A percentile compares a stretch with the other conserved stretches of the same genome.
These are phyloP conservation scores for Drosophila malerkotliana DNA, from an alignment of 1,140 invertebrate species.

Conservation along the genomic window DNA sequence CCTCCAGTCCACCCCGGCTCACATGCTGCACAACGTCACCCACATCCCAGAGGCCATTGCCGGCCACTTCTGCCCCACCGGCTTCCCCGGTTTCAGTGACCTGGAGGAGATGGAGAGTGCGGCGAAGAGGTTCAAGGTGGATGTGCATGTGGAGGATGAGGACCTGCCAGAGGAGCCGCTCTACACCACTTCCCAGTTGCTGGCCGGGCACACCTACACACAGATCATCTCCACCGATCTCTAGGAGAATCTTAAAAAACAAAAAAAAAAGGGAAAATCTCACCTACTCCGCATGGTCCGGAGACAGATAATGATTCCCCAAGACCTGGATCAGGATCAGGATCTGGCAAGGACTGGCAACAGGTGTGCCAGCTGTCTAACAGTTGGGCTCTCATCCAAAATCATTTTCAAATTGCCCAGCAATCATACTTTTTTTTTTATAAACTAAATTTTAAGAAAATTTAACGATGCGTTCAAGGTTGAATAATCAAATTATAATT, in stretches of 20 bases:
- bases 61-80: constrained; percentile 69
- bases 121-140: constrained; percentile 72
- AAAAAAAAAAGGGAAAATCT: constrained; percentile 11
- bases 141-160: constrained; percentile 5
- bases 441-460: constrained; percentile 1
- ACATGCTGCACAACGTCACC: constrained; percentile 74
- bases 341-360: constrained; percentile 47
- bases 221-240: constrained; percentile 61
- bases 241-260: not conserved
- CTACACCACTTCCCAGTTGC: constrained; percentile 31
- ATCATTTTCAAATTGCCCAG: constrained; percentile 33
- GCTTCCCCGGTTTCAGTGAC: constrained; percentile 72
- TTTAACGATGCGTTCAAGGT: constrained; percentile 11
- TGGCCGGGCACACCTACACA: constrained; percentile 58
- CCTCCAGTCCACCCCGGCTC: constrained; percentile 66
- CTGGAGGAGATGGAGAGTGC: constrained; percentile 75
- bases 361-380: constrained; percentile 64
- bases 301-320: constrained; percentile 24
- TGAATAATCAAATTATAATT: constrained; percentile 33
- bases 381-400: constrained; percentile 30
- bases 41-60: constrained; percentile 79
- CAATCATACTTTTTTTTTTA: constrained; percentile 8
- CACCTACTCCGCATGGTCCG: constrained; percentile 50
- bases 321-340: not conserved
- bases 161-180: constrained; percentile 1